These are phyloP conservation scores for Otolemur garnettii DNA, from an alignment of 2,113 vertebrate genomes.

Conservation along the genomic window DNA sequence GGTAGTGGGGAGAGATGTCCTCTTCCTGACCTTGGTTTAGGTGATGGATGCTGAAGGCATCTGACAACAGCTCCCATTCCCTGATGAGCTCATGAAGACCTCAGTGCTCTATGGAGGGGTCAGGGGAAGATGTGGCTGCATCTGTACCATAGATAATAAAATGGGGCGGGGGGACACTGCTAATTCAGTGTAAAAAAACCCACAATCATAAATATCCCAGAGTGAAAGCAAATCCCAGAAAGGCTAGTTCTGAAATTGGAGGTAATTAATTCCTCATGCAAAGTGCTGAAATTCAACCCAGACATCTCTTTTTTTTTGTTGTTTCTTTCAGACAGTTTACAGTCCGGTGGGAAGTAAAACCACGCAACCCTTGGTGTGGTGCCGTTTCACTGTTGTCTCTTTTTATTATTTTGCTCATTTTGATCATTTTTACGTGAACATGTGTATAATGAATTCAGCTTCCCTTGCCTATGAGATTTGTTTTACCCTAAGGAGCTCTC, in stretches of 20 bases:
- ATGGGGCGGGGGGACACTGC: neutral
- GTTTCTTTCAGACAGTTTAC: constrained; percentile 72
- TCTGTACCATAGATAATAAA: constrained; percentile 10
- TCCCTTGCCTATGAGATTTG: constrained; percentile 41
- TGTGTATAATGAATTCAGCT: constrained; percentile 58
- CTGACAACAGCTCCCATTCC: neutral
- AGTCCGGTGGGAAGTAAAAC: constrained; percentile 65
- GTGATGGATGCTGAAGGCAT: neutral
- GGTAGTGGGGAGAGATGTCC: no score
- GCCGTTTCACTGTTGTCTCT: constrained; percentile 62
- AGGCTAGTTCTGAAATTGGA: constrained; percentile 69
- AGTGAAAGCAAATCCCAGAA: constrained; percentile 70
- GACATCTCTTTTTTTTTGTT: neutral
- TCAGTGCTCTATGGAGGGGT: neutral
- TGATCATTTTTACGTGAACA: constrained; percentile 58
- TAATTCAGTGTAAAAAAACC: constrained; percentile 56
- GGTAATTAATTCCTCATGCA: constrained; percentile 80
- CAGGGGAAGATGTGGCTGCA: neutral
- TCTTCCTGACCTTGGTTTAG: neutral
- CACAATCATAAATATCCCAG: constrained; percentile 53
- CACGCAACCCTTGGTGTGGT: constrained; percentile 52
- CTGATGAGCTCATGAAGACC: neutral
- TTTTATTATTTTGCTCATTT: constrained; percentile 71
- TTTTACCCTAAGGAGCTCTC: neutral
- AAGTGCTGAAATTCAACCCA: constrained; percentile 72